These are phyloP conservation scores for Paracanthobrama guichenoti DNA, from an alignment of 2,113 vertebrate species.

Conservation along the genomic window DNA sequence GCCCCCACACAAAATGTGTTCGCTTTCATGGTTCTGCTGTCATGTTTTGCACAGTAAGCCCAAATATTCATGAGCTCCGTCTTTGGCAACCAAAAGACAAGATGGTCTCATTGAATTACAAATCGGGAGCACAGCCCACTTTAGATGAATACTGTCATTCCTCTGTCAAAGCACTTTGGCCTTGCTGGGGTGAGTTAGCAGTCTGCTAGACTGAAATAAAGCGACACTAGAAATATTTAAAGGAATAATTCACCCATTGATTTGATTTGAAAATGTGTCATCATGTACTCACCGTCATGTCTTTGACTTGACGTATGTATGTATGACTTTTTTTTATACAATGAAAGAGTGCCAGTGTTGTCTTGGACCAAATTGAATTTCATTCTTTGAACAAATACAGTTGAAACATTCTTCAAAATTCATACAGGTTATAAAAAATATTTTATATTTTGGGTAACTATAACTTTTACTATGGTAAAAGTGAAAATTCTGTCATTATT, in stretches of 20 bases:
- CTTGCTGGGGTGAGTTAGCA: constrained; percentile 11
- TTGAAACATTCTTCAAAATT: too few relatives aligned
- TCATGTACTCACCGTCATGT: not conserved
- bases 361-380: too few relatives aligned
- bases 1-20: constrained; percentile 23
- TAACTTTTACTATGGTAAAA: too few relatives aligned
- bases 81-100: constrained; percentile 32
- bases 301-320: too few relatives aligned
- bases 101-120: constrained; percentile 29
- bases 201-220: not conserved
- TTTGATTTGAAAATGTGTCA: too few relatives aligned
- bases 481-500: not conserved
- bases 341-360: too few relatives aligned
- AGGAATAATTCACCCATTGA: not conserved
- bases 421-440: too few relatives aligned
- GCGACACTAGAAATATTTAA: not conserved
- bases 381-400: too few relatives aligned
- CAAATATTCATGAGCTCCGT: constrained; percentile 32
- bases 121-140: constrained; percentile 13
- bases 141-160: constrained; percentile 22
- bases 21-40: constrained; percentile 22
- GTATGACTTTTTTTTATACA: not conserved
- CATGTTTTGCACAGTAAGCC: not conserved
- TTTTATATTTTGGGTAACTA: too few relatives aligned
- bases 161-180: constrained; percentile 13